Base-by-base conservation (phyloP, 2,797 vertebrate species). In the Choloepus didactylus region DNA sequence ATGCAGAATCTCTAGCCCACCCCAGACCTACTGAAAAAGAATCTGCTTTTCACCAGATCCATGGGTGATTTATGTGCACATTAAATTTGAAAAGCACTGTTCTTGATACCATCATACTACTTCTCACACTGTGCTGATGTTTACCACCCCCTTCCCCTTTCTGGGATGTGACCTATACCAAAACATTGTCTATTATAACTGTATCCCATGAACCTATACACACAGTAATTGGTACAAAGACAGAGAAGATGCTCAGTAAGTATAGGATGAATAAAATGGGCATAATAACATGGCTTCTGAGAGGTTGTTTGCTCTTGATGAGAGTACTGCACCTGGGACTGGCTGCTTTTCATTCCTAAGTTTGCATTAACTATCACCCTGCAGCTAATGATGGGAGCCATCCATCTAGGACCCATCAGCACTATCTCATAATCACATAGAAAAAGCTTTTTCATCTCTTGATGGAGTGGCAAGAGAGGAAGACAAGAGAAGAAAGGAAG, bases 61-160 rank as follows among this genome's bases (percentile, higher is more conserved):
- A 66, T 23, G 3, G 23, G 19, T 89, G 66, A 82, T n/a, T 64
- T 44, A 21, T n/a, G 23, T 21, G 64, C 31, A 80, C 38, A 60
- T 67, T 84, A 75, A 54, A 49, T 64, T 80, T 93, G 79, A 91
- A 56, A 88, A 70, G 14, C 35, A 29, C 35, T 59, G 56, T 82
- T 86, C 31, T 82, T 35, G 35, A 80, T 2, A 25, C 67, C n/a
- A 4, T 27, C 49, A 46, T 11, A 19, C 27, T 54, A 73, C 46
- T 87, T 62, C 67, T 21, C 51, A 27, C 15, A 23, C 35, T 86
- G 29, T 21, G 9, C 27, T 15, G 15, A 49, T 73, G 46, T 73
- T 93, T 77, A 75, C 31, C 31, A 49, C 27, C 59, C 38, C 16
- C 46, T 7, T 49, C 10, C 10, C 67, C 9, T 35, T 11, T 16